These are phyloP conservation scores for Hippocampus comes DNA, from an alignment of 2,113 vertebrate genomes.

Conservation along the genomic window DNA sequence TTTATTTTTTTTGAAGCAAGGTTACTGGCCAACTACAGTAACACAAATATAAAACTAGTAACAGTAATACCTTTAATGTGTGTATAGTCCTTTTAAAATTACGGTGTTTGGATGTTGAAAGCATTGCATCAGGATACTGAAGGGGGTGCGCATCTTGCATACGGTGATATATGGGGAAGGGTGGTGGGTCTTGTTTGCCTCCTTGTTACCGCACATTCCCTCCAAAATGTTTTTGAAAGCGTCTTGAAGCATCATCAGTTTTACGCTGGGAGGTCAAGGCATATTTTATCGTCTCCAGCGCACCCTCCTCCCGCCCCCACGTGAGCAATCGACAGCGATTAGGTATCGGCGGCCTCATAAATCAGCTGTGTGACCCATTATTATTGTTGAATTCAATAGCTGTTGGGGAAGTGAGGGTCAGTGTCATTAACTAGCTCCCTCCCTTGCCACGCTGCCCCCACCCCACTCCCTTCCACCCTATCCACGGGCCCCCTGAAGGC, in stretches of 20 bases:
- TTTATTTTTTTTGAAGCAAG: too few species aligned
- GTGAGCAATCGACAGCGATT: constrained; percentile 96
- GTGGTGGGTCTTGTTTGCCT: background rate
- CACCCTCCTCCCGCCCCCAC: constrained; percentile 33
- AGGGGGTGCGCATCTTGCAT: background rate
- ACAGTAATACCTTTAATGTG: background rate
- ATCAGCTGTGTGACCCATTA: constrained; percentile 95
- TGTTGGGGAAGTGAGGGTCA: constrained; percentile 97
- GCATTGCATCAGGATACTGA: background rate
- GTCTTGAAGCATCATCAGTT: constrained; percentile 4
- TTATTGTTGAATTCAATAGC: constrained; percentile 94
- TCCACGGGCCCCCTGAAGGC: constrained; percentile 88
- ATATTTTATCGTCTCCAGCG: constrained; percentile 67
- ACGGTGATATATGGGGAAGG: background rate
- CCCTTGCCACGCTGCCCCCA: constrained; percentile 68
- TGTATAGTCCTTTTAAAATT: background rate
- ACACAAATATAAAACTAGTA: background rate
- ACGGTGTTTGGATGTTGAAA: background rate
- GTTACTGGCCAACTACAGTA: background rate
- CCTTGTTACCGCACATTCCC: background rate
- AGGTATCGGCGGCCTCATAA: constrained; percentile 83
- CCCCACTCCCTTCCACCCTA: constrained; percentile 73
- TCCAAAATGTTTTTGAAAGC: constrained; percentile 6
- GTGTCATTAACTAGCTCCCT: constrained; percentile 95
- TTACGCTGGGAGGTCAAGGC: constrained; percentile 54